These are phyloP conservation scores for Chrysolina haemoptera DNA, from an alignment of 2,888 invertebrate genomes.

Conservation along the genomic window DNA sequence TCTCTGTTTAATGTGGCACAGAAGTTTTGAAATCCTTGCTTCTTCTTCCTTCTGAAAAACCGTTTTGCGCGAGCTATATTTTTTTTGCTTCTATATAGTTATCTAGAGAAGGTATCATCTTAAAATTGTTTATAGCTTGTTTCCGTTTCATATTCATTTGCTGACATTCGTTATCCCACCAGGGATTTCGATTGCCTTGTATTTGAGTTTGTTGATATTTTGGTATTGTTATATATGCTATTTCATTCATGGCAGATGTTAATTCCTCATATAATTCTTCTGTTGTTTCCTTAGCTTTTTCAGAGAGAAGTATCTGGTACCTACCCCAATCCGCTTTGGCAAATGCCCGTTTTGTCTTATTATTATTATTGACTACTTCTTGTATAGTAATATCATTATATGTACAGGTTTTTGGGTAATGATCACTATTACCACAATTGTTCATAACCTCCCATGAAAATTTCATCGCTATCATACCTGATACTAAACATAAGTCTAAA, in stretches of 20 bases:
- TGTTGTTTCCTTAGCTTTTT: not conserved
- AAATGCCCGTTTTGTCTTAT: not conserved
- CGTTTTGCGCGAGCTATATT: not conserved
- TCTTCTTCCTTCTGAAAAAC: not conserved
- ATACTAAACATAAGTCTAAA: not conserved
- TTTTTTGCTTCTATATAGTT: conserved; percentile 14
- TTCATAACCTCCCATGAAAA: not conserved
- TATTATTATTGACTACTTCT: not conserved
- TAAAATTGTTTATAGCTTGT: not conserved
- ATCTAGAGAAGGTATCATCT: not conserved
- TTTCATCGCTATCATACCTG: not conserved
- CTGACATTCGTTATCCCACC: conserved; percentile 10
- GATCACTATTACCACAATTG: not conserved
- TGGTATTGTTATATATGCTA: conserved; percentile 1
- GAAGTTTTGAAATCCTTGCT: not conserved
- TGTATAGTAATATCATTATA: not conserved
- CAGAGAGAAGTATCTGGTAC: not conserved
- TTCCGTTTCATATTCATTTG: not conserved
- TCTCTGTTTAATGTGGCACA: not conserved
- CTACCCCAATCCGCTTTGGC: not conserved
- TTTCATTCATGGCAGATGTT: not conserved
- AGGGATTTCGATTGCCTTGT: not conserved
- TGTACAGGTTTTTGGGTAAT: not conserved
- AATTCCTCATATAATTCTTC: not conserved
- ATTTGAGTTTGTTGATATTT: no score